A percentile compares a stretch with the other conserved stretches of the same genome.
Conservation (phyloP, 2,113 vertebrate species). For the Gymnarchus niloticus region DNA sequence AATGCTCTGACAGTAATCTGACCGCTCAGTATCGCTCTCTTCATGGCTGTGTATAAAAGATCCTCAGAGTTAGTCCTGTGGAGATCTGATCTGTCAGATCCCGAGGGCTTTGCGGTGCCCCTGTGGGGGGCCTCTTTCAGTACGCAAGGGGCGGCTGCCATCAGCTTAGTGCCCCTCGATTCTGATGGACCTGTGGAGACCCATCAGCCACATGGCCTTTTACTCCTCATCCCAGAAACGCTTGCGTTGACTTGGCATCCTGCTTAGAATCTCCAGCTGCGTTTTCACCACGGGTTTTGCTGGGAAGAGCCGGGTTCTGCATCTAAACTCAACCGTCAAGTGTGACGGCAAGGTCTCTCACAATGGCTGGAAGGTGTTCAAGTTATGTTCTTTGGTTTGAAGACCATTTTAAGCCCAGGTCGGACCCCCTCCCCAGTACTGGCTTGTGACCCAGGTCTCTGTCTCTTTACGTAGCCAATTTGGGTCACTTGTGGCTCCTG, state of each 20-base stretch:
- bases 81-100: neutral
- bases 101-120: neutral
- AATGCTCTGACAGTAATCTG: conserved; percentile 3
- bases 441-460: neutral
- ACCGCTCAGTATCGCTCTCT: neutral
- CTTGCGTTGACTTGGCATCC: neutral
- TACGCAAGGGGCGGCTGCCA: too few relatives aligned
- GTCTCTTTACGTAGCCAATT: neutral
- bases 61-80: neutral
- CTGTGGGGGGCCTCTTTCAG: neutral
- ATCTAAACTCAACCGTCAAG: neutral
- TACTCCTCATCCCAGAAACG: neutral
- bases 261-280: too few relatives aligned
- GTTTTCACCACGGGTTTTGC: neutral
- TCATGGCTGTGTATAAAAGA: neutral
- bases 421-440: neutral
- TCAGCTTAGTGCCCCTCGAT: neutral
- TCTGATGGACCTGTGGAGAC: neutral
- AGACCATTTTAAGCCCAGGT: too few relatives aligned
- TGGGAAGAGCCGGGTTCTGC: neutral
- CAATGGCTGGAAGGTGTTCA: neutral
- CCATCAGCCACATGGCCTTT: neutral
- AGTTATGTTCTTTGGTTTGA: neutral
- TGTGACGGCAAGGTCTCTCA: neutral
- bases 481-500: neutral